These are phyloP conservation scores for Lamellibrachia columna DNA, from an alignment of 2,888 invertebrate genomes.

Conservation along the genomic window DNA sequence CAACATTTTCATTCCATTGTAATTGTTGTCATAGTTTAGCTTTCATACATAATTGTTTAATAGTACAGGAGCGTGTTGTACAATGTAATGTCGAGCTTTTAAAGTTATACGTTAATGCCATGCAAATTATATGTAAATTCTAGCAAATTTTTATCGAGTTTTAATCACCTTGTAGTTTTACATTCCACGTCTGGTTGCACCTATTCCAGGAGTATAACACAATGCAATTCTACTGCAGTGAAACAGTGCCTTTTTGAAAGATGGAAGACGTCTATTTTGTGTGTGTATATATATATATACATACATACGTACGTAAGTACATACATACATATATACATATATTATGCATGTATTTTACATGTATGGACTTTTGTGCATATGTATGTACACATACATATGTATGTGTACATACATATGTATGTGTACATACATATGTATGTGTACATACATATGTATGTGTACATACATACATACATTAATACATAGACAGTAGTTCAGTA, in stretches of 20 bases:
- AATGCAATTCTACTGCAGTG: neutral
- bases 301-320: neutral
- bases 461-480: neutral
- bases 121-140: slow-evolving; percentile 11
- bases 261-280: neutral
- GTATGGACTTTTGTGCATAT: neutral
- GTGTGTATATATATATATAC: neutral
- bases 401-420: neutral
- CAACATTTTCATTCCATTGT: neutral
- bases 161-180: neutral
- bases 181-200: neutral
- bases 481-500: neutral
- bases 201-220: neutral
- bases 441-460: neutral
- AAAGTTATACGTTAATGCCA: neutral
- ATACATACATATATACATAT: neutral
- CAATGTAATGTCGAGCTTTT: neutral
- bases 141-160: neutral
- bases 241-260: neutral
- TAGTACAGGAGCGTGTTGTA: neutral
- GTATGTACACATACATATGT: too few relatives aligned
- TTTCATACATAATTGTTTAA: neutral
- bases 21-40: neutral
- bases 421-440: neutral
- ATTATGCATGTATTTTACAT: neutral